Percentiles rank a stretch among this genome's conserved stretches.
Evolutionary conservation across 2,113 vertebrate genomes (phyloP).

Genomic region (Motacilla alba): DNA sequence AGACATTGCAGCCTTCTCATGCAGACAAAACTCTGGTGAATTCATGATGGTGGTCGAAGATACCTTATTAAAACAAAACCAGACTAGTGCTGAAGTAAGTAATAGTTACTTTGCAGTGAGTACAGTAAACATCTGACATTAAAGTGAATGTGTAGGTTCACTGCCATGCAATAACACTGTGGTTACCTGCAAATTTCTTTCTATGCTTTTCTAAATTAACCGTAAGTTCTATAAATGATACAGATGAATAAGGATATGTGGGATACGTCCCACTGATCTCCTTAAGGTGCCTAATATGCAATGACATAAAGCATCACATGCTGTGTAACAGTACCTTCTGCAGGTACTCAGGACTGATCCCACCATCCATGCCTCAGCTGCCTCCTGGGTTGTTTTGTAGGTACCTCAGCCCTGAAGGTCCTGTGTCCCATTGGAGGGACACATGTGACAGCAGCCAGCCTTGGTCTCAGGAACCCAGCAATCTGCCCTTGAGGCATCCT

Average conservation of each 20-base stretch:
- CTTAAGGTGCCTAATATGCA: background rate
- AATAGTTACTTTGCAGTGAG: background rate
- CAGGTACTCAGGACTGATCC: background rate
- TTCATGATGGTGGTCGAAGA: background rate
- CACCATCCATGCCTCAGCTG: background rate
- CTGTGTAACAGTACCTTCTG: background rate
- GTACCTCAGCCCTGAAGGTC: background rate
- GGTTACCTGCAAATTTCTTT: background rate
- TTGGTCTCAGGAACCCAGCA: background rate
- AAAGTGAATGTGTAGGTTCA: background rate
- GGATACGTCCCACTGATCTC: background rate
- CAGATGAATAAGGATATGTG: background rate
- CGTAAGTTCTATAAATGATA: background rate
- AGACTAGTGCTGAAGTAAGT: background rate
- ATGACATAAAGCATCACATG: background rate
- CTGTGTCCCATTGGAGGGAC: background rate
- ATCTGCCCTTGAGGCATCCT: background rate
- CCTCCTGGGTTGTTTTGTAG: background rate
- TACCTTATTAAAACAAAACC: background rate
- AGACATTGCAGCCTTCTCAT: background rate
- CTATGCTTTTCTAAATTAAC: background rate
- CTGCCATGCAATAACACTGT: background rate
- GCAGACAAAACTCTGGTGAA: background rate
- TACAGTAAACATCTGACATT: background rate
- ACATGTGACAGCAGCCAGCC: rapidly evolving